Evolutionary conservation across 2,888 invertebrate genomes (phyloP), one percentile per base, ranked within the genome.

Genomic region (Euspilapteryx auroguttella): DNA sequence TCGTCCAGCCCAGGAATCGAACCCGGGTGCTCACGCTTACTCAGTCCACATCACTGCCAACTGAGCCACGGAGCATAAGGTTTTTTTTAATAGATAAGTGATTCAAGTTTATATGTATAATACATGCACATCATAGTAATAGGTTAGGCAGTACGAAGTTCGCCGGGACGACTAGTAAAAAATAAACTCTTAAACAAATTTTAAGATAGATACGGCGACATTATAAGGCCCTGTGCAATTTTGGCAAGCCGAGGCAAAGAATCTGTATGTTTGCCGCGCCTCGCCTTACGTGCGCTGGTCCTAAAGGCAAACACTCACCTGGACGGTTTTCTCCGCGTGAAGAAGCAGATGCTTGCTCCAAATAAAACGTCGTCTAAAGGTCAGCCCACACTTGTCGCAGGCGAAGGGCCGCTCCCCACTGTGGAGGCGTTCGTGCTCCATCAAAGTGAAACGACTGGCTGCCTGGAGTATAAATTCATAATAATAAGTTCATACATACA

Each of bases 311-410:
- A n/a, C n/a, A n/a, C n/a, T n/a, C n/a, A 32, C 32, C 30, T 32
- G 57, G 1, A 58, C 36, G 0, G 45, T 57, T 30, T 68, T 75
- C 14, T 73, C 71, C 3, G 42, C 43, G 28, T 75, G 73, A 24
- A 52, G 49, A n/a, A 61, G 37, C n/a, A 61, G 37, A 39, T 75
- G 75, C 12, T 64, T 66, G n/a, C 40, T 57, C 56, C 63, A 69
- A 24, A 69, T 56, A 0, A 54, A 57, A 29, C 49, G 44, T 31
- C 69, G 44, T 1, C 66, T 53, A 43, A 73, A 75, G 0, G 66
- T 69, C 2, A 68, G 33, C 0, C 71, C 71, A 12, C 75, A 75
- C 32, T 63, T 57, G 1, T 71, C 69, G 36, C 75, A 75, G 0
- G 66, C 48, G 17, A 61, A 73, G 0, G 75, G 75, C 12, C 73